phyloP scores from a whole-genome alignment of 2,888 invertebrate species.

The Agrilus mali region DNA sequence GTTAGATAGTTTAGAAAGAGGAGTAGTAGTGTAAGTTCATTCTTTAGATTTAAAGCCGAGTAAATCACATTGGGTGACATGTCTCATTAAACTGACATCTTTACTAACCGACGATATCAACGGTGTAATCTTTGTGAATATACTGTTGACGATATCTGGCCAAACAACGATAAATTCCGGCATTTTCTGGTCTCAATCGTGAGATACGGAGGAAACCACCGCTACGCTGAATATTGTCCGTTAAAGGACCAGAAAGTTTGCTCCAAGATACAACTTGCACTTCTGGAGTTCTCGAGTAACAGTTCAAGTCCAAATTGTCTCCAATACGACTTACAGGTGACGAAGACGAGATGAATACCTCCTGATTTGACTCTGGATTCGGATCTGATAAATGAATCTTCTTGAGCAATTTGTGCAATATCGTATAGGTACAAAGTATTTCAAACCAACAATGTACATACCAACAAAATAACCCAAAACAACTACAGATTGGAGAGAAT shows the following conservation, averaged over 20 bases:
- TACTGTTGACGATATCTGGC: constrained; percentile 34
- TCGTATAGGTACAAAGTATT: no score
- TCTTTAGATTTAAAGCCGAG: not conserved
- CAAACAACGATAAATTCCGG: constrained; percentile 56
- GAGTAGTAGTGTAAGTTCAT: not conserved
- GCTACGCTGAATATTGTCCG: constrained; percentile 43
- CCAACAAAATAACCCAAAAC: no score
- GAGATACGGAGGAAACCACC: constrained; percentile 44
- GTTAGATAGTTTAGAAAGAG: no score
- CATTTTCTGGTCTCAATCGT: constrained; percentile 46
- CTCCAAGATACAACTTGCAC: constrained; percentile 46
- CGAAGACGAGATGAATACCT: constrained; percentile 28
- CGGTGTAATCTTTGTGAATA: constrained; percentile 43
- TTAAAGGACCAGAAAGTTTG: constrained; percentile 42
- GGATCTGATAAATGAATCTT: not conserved
- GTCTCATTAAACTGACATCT: constrained; percentile 1
- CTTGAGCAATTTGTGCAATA: no score
- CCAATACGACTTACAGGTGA: constrained; percentile 42
- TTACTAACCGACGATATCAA: constrained; percentile 44
- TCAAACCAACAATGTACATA: no score
- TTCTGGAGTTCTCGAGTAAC: constrained; percentile 43
- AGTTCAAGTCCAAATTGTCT: constrained; percentile 49
- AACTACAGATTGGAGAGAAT: no score
- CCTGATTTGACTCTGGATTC: constrained; percentile 12
- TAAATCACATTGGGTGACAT: constrained; percentile 2